Evolutionary conservation across 2,888 invertebrate species (phyloP).

Genomic region (Orchestes rusci): DNA sequence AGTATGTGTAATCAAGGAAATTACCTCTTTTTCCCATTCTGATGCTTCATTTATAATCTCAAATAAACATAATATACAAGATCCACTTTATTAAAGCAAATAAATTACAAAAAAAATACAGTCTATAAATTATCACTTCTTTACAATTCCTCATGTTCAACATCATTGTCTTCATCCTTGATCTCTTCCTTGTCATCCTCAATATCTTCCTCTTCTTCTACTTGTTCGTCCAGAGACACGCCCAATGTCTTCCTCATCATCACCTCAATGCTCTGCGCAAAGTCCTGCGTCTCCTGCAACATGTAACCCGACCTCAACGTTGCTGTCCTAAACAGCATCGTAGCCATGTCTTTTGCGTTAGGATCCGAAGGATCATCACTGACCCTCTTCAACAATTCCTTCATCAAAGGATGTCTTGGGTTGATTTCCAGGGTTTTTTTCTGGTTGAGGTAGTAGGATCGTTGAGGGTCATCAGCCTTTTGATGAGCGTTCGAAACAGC

Average conservation of each 20-base stretch:
- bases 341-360: conserved; percentile 74
- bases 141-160: conserved; percentile 56
- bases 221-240: conserved; percentile 64
- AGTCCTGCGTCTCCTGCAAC: conserved; percentile 77
- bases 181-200: conserved; percentile 45
- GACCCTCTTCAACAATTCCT: conserved; percentile 80
- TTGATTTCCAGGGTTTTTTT: conserved; percentile 98
- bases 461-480: conserved; percentile 87
- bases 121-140: no score
- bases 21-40: no score
- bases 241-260: conserved; percentile 81
- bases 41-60: no score
- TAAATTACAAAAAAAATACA: no score
- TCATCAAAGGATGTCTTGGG: conserved; percentile 92
- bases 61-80: no score
- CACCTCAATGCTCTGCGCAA: conserved; percentile 83
- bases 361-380: conserved; percentile 69
- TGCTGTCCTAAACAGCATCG: conserved; percentile 87
- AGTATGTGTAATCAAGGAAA: no score
- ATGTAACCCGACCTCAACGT: conserved; percentile 91
- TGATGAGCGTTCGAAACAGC: conserved; percentile 95
- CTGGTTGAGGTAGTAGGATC: conserved; percentile 82
- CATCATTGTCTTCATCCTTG: conserved; percentile 41
- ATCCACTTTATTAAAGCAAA: no score
- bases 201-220: conserved; percentile 46